Evolutionary conservation across 2,888 invertebrate species (phyloP).

Genomic region (Acleris holmiana): DNA sequence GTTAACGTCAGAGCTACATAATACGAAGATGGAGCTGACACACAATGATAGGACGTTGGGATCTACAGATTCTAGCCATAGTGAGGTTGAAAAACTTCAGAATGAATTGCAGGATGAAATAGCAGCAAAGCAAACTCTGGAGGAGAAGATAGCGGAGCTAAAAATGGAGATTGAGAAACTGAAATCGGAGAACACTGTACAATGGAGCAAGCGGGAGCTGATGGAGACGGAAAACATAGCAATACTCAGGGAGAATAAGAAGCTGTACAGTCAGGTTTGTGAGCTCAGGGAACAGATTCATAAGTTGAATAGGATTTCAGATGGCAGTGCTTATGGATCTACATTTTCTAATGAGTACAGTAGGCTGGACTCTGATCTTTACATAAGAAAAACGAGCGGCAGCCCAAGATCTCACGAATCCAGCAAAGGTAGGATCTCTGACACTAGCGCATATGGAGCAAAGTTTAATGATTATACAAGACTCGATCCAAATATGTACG

Average conservation of each 20-base stretch:
- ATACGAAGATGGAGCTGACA: conserved; percentile 67
- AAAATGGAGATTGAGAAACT: conserved; percentile 90
- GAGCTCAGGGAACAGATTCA: conserved; percentile 78
- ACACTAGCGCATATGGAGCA: conserved; percentile 20
- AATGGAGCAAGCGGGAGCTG: conserved; percentile 96
- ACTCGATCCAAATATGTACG: conserved; percentile 29
- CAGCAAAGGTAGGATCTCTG: conserved; percentile 58
- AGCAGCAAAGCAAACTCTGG: conserved; percentile 76
- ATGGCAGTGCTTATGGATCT: conserved; percentile 65
- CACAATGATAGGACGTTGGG: conserved; percentile 73
- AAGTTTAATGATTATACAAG: conserved; percentile 30
- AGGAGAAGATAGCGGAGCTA: conserved; percentile 72
- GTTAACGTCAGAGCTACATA: conserved; percentile 69
- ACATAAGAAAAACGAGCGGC: conserved; percentile 69
- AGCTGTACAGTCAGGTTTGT: conserved; percentile 84
- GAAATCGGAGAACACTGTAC: conserved; percentile 96
- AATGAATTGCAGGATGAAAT: conserved; percentile 78
- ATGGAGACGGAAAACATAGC: conserved; percentile 95
- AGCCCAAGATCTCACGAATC: conserved; percentile 77
- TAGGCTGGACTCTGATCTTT: conserved; percentile 69
- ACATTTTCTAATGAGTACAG: conserved; percentile 50
- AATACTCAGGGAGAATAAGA: conserved; percentile 95
- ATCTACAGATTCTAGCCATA: conserved; percentile 77
- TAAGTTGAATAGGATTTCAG: conserved; percentile 75
- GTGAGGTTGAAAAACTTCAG: conserved; percentile 74